A percentile compares a stretch with the other conserved stretches of the same genome.
Conservation (phyloP, 2,113 vertebrate species). For the Entomyzon cyanotis region DNA sequence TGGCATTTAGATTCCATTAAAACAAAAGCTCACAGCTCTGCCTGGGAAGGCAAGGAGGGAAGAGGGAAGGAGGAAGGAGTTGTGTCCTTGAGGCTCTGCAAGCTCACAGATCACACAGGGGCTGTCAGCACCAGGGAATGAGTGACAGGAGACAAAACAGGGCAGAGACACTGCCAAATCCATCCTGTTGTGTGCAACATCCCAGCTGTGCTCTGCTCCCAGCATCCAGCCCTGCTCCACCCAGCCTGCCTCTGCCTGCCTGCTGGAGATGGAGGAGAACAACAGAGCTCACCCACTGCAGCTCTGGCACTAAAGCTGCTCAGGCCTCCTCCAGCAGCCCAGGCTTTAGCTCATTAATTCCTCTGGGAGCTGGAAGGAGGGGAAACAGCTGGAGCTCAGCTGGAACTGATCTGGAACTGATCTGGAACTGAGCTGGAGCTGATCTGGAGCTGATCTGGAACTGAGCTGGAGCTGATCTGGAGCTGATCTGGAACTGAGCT, state of each 20-base stretch:
- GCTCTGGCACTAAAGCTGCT: not conserved
- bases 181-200: rapidly evolving
- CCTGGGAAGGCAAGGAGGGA: not conserved
- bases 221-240: not conserved
- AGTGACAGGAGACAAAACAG: constrained; percentile 18
- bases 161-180: not conserved
- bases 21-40: not conserved
- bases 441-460: not conserved
- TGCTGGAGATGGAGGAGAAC: not conserved
- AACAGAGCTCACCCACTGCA: rapidly evolving
- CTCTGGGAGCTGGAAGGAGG: not conserved
- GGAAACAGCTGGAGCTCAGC: not conserved
- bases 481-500: not conserved
- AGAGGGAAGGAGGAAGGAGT: not conserved
- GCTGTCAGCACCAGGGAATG: not conserved
- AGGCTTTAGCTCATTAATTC: not conserved
- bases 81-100: constrained; percentile 18
- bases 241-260: not conserved
- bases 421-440: not conserved
- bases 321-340: not conserved
- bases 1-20: constrained; percentile 36
- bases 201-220: not conserved
- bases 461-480: not conserved
- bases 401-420: not conserved
- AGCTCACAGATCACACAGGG: not conserved